phyloP scores from a whole-genome alignment of 2,113 vertebrate species.

The Gila orcuttii region DNA sequence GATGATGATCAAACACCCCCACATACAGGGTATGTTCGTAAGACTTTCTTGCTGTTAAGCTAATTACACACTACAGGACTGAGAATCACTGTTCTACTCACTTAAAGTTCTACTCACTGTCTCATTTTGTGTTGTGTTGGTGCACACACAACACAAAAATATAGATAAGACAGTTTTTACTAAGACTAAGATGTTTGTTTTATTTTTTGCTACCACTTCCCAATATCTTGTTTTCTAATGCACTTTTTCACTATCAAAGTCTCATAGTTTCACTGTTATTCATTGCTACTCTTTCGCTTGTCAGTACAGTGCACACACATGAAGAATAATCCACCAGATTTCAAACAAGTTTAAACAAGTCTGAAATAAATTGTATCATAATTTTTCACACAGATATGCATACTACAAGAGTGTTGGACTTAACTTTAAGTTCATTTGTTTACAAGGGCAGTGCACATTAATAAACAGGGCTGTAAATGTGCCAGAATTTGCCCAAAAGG shows the following conservation, averaged over 20 bases:
- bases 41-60: background rate
- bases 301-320: background rate
- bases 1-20: slow-evolving; percentile 75
- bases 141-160: background rate
- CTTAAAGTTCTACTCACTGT: background rate
- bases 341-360: background rate
- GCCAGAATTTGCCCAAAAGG: too few relatives aligned
- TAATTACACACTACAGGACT: background rate
- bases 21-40: slow-evolving; percentile 69
- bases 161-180: background rate
- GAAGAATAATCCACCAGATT: background rate
- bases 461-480: too few relatives aligned
- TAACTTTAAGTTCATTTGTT: too few relatives aligned
- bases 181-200: background rate
- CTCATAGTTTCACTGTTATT: too few relatives aligned
- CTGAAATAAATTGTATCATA: background rate
- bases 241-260: too few relatives aligned
- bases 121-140: background rate
- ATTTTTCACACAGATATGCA: background rate
- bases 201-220: background rate
- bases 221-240: too few relatives aligned
- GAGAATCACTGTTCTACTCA: background rate
- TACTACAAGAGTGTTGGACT: background rate
- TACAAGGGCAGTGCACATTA: too few relatives aligned
- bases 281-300: background rate